A percentile compares a stretch with the other conserved stretches of the same genome.
Conservation (phyloP, 35 echinoderm and acorn worm species). For the Ophioderma brevispina region DNA sequence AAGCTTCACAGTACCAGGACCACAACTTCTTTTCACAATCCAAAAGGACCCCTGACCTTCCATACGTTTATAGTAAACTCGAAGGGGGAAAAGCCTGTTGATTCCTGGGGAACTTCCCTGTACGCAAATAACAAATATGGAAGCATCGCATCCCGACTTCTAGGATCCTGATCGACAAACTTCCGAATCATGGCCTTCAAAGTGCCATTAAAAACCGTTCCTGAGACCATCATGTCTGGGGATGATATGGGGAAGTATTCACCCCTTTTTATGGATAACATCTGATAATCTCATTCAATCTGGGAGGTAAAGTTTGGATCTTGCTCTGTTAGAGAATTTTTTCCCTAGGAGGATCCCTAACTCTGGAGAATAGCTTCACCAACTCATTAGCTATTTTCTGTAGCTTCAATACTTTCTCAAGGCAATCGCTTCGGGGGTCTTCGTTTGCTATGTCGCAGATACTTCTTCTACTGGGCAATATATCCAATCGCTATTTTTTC, state of each 20-base stretch:
- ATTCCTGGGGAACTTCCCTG: constrained; percentile 56
- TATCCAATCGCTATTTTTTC: constrained; percentile 50
- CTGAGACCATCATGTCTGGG: constrained; percentile 28
- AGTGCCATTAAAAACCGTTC: constrained; percentile 68
- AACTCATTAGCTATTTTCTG: constrained; percentile 60
- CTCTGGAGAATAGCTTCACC: constrained; percentile 53
- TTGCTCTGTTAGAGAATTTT: constrained; percentile 78
- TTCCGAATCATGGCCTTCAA: constrained; percentile 69
- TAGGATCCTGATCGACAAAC: constrained; percentile 43
- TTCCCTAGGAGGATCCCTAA: too few species aligned
- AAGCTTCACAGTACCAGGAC: constrained; percentile 14
- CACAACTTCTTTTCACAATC: constrained; percentile 65
- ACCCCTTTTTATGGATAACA: constrained; percentile 55
- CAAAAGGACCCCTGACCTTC: constrained; percentile 55
- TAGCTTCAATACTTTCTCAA: constrained; percentile 49
- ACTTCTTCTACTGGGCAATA: constrained; percentile 55
- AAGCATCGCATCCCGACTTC: constrained; percentile 60
- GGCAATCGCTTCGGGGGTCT: constrained; percentile 71
- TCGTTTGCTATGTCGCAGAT: constrained; percentile 63
- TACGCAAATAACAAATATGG: constrained; percentile 39
- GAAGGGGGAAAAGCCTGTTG: constrained; percentile 59
- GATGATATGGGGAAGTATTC: constrained; percentile 67
- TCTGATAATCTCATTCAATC: constrained; percentile 61
- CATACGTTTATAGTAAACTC: constrained; percentile 73
- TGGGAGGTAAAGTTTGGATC: constrained; percentile 59